These are phyloP conservation scores for Coracopsis vasa DNA, from an alignment of 2,113 vertebrate genomes.

Conservation along the genomic window DNA sequence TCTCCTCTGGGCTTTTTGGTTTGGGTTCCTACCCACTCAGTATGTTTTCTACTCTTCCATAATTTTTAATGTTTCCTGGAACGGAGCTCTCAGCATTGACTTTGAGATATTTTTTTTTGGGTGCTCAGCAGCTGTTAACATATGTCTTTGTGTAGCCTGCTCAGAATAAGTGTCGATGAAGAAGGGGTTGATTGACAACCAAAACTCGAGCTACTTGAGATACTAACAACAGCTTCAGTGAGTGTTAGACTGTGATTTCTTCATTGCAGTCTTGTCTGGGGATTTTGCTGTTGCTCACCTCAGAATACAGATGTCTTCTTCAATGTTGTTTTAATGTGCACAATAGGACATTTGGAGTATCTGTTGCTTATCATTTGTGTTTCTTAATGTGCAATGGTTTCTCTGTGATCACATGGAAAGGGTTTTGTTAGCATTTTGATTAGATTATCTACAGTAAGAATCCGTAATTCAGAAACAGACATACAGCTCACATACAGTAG, in stretches of 20 bases:
- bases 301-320: background rate
- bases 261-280: background rate
- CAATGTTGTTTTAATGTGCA: background rate
- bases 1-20: background rate
- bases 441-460: background rate
- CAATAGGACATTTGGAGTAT: background rate
- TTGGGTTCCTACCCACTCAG: background rate
- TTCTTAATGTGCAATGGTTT: background rate
- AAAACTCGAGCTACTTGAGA: background rate
- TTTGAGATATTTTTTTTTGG: background rate
- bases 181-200: background rate
- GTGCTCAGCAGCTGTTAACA: background rate
- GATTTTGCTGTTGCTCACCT: background rate
- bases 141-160: background rate
- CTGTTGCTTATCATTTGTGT: background rate
- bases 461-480: background rate
- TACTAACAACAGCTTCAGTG: background rate
- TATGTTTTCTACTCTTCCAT: background rate
- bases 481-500: background rate
- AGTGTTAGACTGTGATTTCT: background rate
- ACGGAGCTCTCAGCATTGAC: background rate
- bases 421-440: constrained; percentile 1
- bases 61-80: background rate
- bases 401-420: background rate
- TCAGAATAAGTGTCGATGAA: background rate